Conservation (phyloP, 1,140 invertebrate species). For the Pararge aegeria region DNA sequence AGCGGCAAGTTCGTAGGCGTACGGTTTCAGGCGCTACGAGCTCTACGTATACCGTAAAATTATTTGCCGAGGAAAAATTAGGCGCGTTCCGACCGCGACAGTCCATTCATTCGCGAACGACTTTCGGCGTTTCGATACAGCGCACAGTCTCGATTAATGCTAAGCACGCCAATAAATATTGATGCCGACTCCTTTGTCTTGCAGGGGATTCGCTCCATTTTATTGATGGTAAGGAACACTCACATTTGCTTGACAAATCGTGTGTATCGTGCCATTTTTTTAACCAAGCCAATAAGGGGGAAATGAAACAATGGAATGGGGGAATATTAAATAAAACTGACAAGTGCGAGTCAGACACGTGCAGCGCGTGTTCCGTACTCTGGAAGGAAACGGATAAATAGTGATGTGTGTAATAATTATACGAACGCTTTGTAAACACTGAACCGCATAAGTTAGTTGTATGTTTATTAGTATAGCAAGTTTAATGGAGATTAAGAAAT, state of each 20-base stretch:
- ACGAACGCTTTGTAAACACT: too few relatives aligned
- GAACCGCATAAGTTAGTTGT: too few relatives aligned
- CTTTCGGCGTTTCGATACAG: slow-evolving; percentile 57
- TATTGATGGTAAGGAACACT: slow-evolving; percentile 64
- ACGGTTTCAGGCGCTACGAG: slow-evolving; percentile 35
- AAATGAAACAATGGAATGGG: too few relatives aligned
- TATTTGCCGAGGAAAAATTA: slow-evolving; percentile 35
- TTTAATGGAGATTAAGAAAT: too few relatives aligned
- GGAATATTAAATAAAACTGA: not conserved
- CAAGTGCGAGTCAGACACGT: too few relatives aligned
- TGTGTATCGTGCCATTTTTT: slow-evolving; percentile 26
- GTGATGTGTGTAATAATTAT: too few relatives aligned
- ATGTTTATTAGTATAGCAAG: too few relatives aligned
- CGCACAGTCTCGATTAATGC: slow-evolving; percentile 73
- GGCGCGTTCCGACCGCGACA: slow-evolving; percentile 47
- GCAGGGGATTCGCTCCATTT: slow-evolving; percentile 64
- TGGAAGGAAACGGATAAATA: too few relatives aligned
- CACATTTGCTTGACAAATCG: slow-evolving; percentile 62
- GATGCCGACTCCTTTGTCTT: slow-evolving; percentile 73
- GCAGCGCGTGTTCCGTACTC: too few relatives aligned
- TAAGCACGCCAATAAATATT: slow-evolving; percentile 77
- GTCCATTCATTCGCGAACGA: slow-evolving; percentile 57
- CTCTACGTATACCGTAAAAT: slow-evolving; percentile 40
- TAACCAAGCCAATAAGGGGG: slow-evolving; percentile 6
- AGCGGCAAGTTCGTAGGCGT: slow-evolving; percentile 27